These are phyloP conservation scores for Eilema caniola DNA, from an alignment of 2,888 invertebrate species.

Conservation along the genomic window DNA sequence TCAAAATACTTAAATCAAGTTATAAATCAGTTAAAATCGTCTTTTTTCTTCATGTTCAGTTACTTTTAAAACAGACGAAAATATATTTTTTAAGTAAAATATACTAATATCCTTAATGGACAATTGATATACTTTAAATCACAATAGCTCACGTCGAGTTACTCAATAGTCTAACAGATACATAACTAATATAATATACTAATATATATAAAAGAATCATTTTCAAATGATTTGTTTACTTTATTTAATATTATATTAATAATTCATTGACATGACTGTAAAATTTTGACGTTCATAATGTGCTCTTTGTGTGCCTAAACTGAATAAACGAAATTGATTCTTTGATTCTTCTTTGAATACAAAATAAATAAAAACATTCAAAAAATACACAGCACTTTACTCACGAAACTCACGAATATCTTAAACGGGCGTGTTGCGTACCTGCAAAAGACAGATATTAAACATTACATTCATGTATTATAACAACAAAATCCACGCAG, in stretches of 20 bases:
- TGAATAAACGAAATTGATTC: too few species aligned
- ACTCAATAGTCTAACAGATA: background rate
- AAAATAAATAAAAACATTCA: conserved; percentile 5
- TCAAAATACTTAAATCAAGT: too few species aligned
- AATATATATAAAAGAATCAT: too few species aligned
- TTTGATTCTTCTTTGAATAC: too few species aligned
- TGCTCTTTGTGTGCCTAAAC: too few species aligned
- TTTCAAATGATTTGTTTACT: too few species aligned
- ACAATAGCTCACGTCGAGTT: background rate
- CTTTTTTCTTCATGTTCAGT: too few species aligned
- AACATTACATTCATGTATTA: conserved; percentile 36
- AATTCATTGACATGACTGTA: too few species aligned
- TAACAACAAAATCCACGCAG: conserved; percentile 23
- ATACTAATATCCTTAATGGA: background rate
- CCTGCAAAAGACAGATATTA: conserved; percentile 48
- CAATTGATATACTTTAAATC: background rate
- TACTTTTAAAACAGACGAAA: background rate
- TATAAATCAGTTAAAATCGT: too few species aligned
- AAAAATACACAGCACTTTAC: background rate
- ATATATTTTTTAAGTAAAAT: background rate
- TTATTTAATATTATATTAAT: too few species aligned
- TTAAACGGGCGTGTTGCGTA: conserved; percentile 14
- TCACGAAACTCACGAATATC: background rate
- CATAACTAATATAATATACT: conserved; percentile 4
- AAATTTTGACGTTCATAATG: too few species aligned